Base-by-base conservation (phyloP, 2,113 vertebrate species). In the Pitta sordida region DNA sequence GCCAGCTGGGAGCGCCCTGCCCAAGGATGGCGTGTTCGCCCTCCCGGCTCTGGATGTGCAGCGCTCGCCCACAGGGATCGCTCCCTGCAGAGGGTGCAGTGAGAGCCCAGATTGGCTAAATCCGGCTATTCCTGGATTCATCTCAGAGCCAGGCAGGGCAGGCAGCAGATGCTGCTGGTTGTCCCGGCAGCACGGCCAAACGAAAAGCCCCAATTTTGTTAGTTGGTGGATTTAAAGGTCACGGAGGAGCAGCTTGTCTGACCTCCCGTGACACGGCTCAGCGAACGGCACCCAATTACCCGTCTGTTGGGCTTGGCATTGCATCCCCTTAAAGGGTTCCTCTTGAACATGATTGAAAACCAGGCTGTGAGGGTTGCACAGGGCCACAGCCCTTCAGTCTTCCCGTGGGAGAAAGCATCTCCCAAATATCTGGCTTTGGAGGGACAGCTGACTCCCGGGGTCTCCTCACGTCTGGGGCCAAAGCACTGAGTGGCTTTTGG, bases 51-150 rank as follows among this genome's bases (percentile, higher is more conserved):
- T 13, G 32, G n/a, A n/a, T n/a, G n/a, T n/a, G n/a, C n/a, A 46
- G 53, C 6, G 0, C 22, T 41, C 1, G 1, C 30, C 29, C 2
- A 0, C 8, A 3, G 30, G 56, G 29, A 20, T 44, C 3, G 2
- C n/a, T 41, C 18, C 44, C 44, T 2, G 5, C n/a, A 10, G 43
- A 23, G n/a, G 73, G 73, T 24, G 58, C 46, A 26, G 21, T 1
- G 3, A 48, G 56, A 2, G 1, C 37, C 51, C 43, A 32, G 37
- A 2, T 11, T 53, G 52, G 79, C 29, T 53, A 36, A 80, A 39
- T 6, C 20, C 65, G 24, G 34, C n/a, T 4, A 2, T 9, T 71
- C 59, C 69, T 2, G 9, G 13, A 8, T 1, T 18, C 3, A 0
- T 0, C 1, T 56, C 55, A 32, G 32, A 44, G 71, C 56, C 30